Conservation (phyloP, 2,888 invertebrate genomes). For the Ochropleura plecta region DNA sequence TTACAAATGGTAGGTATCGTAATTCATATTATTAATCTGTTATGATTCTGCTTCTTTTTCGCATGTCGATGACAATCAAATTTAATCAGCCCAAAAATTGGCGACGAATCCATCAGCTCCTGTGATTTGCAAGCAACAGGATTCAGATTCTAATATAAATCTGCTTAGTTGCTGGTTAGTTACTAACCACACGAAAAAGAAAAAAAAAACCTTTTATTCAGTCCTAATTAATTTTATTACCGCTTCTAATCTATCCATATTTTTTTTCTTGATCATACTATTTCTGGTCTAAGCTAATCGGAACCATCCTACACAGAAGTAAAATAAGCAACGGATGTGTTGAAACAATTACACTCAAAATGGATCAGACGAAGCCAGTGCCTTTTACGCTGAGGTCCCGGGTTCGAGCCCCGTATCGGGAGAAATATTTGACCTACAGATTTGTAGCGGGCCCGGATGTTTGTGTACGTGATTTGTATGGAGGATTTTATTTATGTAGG, state of each 20-base stretch:
- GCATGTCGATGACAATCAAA: too few species aligned
- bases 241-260: constrained; percentile 9
- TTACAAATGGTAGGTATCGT: too few species aligned
- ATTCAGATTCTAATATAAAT: too few species aligned
- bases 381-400: constrained; percentile 56
- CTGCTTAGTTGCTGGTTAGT: too few species aligned
- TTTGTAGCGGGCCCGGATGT: constrained; percentile 55
- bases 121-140: too few species aligned
- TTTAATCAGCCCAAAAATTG: too few species aligned
- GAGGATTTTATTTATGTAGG: constrained; percentile 19
- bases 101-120: too few species aligned
- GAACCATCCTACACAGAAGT: background rate
- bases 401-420: constrained; percentile 57
- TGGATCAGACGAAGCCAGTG: constrained; percentile 39
- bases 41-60: too few species aligned
- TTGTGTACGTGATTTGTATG: constrained; percentile 57
- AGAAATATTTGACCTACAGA: constrained; percentile 61
- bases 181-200: too few species aligned
- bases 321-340: constrained; percentile 42
- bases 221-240: background rate
- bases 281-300: constrained; percentile 2
- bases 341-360: constrained; percentile 59
- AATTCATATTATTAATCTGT: too few species aligned
- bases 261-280: too few species aligned
- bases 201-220: background rate